These are phyloP conservation scores for Chaenodraco wilsoni DNA, from an alignment of 2,797 vertebrate genomes.

Conservation along the genomic window DNA sequence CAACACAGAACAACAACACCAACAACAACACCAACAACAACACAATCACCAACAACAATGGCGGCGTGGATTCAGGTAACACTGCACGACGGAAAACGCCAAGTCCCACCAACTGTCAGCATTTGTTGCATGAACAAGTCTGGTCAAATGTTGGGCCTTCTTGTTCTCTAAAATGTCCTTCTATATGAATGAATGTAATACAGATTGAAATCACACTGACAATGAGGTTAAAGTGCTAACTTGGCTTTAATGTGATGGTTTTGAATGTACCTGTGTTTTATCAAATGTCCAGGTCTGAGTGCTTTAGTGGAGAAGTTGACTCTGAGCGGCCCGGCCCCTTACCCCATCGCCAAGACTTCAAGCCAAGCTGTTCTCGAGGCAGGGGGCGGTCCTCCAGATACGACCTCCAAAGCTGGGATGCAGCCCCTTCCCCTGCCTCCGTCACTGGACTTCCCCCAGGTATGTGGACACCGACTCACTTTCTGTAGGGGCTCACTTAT, in stretches of 20 bases:
- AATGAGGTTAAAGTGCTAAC: background rate
- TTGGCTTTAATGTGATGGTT: background rate
- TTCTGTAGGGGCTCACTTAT: background rate
- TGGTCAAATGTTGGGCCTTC: background rate
- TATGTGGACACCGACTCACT: slow-evolving; percentile 14
- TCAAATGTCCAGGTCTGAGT: slow-evolving; percentile 38
- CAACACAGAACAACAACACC: slow-evolving; percentile 70
- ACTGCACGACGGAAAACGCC: no score
- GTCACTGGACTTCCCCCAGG: slow-evolving; percentile 70
- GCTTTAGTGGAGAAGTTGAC: slow-evolving; percentile 34
- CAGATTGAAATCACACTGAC: background rate
- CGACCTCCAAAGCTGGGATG: background rate
- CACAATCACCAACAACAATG: background rate
- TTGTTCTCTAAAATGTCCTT: background rate
- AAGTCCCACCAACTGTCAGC: background rate
- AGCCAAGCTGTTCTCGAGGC: background rate
- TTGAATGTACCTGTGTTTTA: background rate
- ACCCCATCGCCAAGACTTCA: background rate
- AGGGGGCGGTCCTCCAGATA: background rate
- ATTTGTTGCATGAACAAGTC: background rate
- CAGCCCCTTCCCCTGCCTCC: slow-evolving; percentile 63
- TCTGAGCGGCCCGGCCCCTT: slow-evolving; percentile 2
- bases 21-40: slow-evolving; percentile 39
- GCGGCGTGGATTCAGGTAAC: slow-evolving; percentile 41
- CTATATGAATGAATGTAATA: background rate